Evolutionary conservation across 1,140 invertebrate species (phyloP).

Genomic region (Ephestia elutella): DNA sequence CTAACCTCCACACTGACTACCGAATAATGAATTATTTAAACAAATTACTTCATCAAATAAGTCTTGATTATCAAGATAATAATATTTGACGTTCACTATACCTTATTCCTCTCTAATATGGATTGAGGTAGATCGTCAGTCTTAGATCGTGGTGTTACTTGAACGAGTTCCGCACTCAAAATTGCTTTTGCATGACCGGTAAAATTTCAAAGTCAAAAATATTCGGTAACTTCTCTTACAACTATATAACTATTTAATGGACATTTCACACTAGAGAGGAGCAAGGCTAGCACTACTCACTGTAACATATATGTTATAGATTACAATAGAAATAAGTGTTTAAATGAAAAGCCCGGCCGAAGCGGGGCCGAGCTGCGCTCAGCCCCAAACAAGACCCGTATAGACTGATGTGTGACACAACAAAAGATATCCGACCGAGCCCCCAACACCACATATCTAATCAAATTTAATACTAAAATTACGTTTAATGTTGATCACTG

Average conservation of each 20-base stretch:
- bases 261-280: constrained; percentile 24
- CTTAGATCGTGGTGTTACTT: constrained; percentile 16
- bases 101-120: constrained; percentile 18
- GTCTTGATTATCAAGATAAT: constrained; percentile 46
- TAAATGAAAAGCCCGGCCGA: constrained; percentile 46
- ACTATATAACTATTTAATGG: constrained; percentile 4
- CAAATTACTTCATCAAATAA: constrained; percentile 58
- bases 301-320: constrained; percentile 63
- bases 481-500: constrained; percentile 74
- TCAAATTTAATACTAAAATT: constrained; percentile 68
- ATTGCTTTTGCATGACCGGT: constrained; percentile 6
- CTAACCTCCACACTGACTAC: constrained; percentile 71
- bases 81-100: constrained; percentile 18
- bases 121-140: constrained; percentile 11
- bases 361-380: constrained; percentile 41
- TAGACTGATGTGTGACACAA: constrained; percentile 58
- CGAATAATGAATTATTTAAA: constrained; percentile 64
- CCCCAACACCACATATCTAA: constrained; percentile 55
- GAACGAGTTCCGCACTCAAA: background rate
- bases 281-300: constrained; percentile 24
- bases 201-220: constrained; percentile 1
- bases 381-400: constrained; percentile 66
- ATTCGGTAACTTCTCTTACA: constrained; percentile 1
- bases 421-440: constrained; percentile 52
- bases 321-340: constrained; percentile 65